Percentiles rank a stretch among this genome's conserved stretches.
Conservation (phyloP, 2,888 invertebrate genomes). For the Amphiduros pacificus region DNA sequence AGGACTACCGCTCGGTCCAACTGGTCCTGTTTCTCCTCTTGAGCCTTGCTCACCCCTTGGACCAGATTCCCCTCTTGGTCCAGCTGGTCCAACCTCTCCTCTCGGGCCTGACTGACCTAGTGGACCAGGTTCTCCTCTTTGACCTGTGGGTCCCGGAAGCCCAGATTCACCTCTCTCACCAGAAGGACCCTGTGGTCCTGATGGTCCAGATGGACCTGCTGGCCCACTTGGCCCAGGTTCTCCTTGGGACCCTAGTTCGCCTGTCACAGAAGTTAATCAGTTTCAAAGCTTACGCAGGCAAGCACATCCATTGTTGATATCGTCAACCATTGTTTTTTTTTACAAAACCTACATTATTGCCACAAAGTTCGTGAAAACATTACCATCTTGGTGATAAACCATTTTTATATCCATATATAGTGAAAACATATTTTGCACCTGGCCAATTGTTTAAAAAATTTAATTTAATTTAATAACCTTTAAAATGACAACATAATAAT, state of each 20-base stretch:
- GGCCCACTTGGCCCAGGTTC: constrained; percentile 10
- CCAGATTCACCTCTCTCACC: constrained; percentile 15
- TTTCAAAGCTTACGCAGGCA: background rate
- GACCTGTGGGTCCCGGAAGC: constrained; percentile 1
- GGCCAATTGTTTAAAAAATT: too few species aligned
- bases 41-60: constrained; percentile 6
- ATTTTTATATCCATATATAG: too few species aligned
- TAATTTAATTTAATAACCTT: too few species aligned
- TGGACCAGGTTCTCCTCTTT: constrained; percentile 8
- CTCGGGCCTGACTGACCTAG: constrained; percentile 3
- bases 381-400: too few species aligned
- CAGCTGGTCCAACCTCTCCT: constrained; percentile 4
- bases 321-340: too few species aligned
- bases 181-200: constrained; percentile 9
- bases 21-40: constrained; percentile 1
- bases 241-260: constrained; percentile 11
- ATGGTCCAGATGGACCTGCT: constrained; percentile 11
- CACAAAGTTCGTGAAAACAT: too few species aligned
- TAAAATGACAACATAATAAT: too few species aligned
- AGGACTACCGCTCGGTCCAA: constrained; percentile 4
- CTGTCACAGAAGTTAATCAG: background rate
- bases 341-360: too few species aligned
- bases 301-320: background rate
- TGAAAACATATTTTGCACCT: too few species aligned
- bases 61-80: constrained; percentile 18